Evolutionary conservation across 2,888 invertebrate genomes (phyloP), one percentile per base, ranked within the genome.

Genomic region (Mythimna pallens): DNA sequence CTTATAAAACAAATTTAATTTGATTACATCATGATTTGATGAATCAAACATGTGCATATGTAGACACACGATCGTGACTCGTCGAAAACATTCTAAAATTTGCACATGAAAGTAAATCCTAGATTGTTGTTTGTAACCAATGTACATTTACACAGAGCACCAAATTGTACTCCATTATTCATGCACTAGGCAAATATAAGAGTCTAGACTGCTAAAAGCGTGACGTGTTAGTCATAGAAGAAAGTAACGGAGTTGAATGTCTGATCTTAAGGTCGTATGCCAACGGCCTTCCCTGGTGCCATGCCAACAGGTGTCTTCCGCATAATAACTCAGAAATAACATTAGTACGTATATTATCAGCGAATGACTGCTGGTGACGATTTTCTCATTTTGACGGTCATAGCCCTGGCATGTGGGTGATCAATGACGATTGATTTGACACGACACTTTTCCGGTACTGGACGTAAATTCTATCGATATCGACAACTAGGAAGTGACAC

Each of bases 171-270:
- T 70, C 67, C 22, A 82, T 81, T 86, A 84, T 84, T 82, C 79
- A 76, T 73, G 62, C 76, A 72, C 57, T 67, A 73, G 69, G 58
- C 67, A 72, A 83, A 82, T 67, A 72, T 52, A 68, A 66, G 30
- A 73, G 84, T 86, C 82, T 85, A 78, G 86, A 80, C 82, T 75
- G 43, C n/a, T 10, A 59, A 63, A 63, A 80, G 36, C 77, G 76
- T 73, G 78, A 74, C 75, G 80, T 67, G 70, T 84, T 84, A 87
- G 83, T 86, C 87, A 86, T 79, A 75, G 85, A 88, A 83, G 88
- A 89, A 89, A 88, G 88, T 87, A 78, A 82, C 73, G 70, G 84
- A 87, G 89, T 87, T 89, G 88, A 89, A 89, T 81, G 89, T 80
- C 88, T 88, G 75, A 76, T 83, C 79, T 81, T 70, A 73, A 70